phyloP scores from a whole-genome alignment of 2,797 vertebrate genomes.

The Sebastes trivittatus region DNA sequence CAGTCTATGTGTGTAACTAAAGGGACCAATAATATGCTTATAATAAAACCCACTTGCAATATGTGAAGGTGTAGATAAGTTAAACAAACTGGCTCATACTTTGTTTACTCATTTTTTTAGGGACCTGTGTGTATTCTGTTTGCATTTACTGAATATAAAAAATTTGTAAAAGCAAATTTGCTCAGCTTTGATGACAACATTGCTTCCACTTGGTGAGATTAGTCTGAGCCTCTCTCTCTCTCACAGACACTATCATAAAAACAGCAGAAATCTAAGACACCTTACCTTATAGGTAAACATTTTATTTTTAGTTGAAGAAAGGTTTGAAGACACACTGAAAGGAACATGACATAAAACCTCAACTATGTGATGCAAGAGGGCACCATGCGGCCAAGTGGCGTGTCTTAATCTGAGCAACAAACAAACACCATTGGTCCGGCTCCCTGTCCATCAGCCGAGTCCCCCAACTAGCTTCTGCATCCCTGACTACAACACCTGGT shows the following conservation, averaged over 20 bases:
- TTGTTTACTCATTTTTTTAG: not conserved
- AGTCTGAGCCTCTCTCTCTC: not conserved
- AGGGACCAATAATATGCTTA: not conserved
- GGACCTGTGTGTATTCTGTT: not conserved
- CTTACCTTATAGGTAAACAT: too few relatives aligned
- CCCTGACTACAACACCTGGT: constrained; percentile 57
- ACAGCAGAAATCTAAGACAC: not conserved
- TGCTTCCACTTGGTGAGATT: not conserved
- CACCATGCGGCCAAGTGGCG: constrained; percentile 23
- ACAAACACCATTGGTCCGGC: constrained; percentile 31
- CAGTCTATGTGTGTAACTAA: not conserved
- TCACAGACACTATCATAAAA: not conserved
- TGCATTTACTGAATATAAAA: not conserved
- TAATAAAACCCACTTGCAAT: not conserved
- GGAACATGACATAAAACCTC: not conserved
- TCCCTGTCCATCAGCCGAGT: constrained; percentile 35
- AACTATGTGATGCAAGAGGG: constrained; percentile 11
- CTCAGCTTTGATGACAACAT: not conserved
- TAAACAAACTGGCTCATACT: not conserved
- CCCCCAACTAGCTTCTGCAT: constrained; percentile 55
- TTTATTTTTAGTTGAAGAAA: not conserved
- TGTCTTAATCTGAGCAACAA: constrained; percentile 49
- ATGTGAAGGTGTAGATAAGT: not conserved
- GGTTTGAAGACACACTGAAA: not conserved
- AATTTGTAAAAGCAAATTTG: not conserved